Base-by-base conservation (phyloP, 37 sponge, comb jelly and placozoan species). In the Oopsacas minuta region DNA sequence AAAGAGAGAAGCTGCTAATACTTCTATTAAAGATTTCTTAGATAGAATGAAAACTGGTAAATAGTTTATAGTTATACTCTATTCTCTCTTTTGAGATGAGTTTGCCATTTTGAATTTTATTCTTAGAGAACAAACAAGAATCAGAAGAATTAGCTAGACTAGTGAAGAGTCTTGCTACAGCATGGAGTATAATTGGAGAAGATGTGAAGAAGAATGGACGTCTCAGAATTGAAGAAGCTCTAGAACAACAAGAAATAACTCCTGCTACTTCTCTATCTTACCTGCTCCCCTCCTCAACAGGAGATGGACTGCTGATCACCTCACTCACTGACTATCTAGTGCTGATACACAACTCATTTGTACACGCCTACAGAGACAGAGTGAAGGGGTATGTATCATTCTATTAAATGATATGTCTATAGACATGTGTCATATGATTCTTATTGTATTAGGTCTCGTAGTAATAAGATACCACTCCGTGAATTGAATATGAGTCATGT, bases 291-390 rank as follows among this genome's bases (percentile, higher is more conserved):
- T 61, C 75, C 28, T 25, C 75, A 61, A 61, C 28, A 61, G 75
- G 75, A 61, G 75, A 61, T 25, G 75, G 75, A 61, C 17, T 61
- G 75, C 30, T 61, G 30, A 61, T 61, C 75, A 61, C 75, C 75
- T 25, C 75, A 61, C 75, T 61, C 75, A 61, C 75, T 61, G 75
- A 61, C 75, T 61, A 61, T 12, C 75, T 61, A n/a, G 30, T 61
- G 75, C 75, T 61, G 30, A 34, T 61, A n/a, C 75, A 61, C 30
- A 61, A 61, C 30, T 61, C 75, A 61, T 61, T 61, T 61, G 75
- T 61, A 10, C 75, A 61, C 30, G 75, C 75, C 20, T 61, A 61
- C 75, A 61, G 75, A 61, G 30, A n/a, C 75, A 61, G 20, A 10
- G 75, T 61, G 30, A 61, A 61, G 75, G 75, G 75, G 75, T 61